Base-by-base conservation (phyloP, 2,888 invertebrate species). In the Melikaiella ostensackeni region DNA sequence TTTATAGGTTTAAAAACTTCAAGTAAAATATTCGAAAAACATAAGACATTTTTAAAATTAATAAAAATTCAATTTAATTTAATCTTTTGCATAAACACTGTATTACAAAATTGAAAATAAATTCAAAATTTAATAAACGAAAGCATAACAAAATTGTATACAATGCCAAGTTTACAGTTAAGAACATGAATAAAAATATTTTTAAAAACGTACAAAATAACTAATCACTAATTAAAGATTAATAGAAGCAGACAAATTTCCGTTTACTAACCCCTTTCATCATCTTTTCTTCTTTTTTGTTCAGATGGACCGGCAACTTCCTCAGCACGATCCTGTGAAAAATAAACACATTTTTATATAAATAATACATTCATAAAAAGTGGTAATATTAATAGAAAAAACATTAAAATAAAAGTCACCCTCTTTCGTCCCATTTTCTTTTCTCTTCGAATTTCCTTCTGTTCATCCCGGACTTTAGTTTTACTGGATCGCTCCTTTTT, bases 351-450 rank as follows among this genome's bases (percentile, higher is more conserved):
- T 19, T 50, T 27, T 55, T 7, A 24, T 75, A 61, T 57, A 75
- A 46, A 79, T 50, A 61, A 63, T 75, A 76, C 16, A 42, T 42
- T 16, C 5, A 42, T 4, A 42, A 42, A 42, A 5, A 42, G 5
- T 42, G 42, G n/a, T 55, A 75, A 62, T n/a, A 64, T 75, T 76
- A 33, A 73, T 30, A 75, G 73, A 66, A 57, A 42, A 30, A 77
- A 38, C 74, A 62, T 57, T 21, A 50, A 76, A 80, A 63, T 62
- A 33, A 63, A 57, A 78, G 93, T 92, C 92, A 96, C 96, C 92
- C 97, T 93, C 91, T 97, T 97, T 35, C 96, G 93, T 76, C 95
- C 96, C 88, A 96, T 92, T 92, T 96, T 97, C 89, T 96, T 94
- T 91, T 97, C 97, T 92, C 96, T 96, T 84, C 96, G 94, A 16